Evolutionary conservation across 2,113 vertebrate genomes (phyloP).

Genomic region (Eira barbara): DNA sequence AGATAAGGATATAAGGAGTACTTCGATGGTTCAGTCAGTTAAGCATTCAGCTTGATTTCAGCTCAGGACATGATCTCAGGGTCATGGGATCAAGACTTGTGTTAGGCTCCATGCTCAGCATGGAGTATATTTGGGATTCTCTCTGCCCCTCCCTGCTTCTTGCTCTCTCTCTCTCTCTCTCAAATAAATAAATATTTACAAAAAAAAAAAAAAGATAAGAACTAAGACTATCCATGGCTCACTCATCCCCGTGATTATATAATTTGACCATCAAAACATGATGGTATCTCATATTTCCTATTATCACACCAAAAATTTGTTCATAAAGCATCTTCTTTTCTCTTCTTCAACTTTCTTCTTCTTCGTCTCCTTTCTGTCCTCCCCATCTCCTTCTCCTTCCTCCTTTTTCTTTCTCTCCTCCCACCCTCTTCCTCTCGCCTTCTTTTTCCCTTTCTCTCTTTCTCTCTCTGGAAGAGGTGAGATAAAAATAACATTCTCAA

Average conservation of each 20-base stretch:
- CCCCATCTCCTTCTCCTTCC: neutral
- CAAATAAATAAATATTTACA: neutral
- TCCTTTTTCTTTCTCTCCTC: neutral
- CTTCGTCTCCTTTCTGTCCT: neutral
- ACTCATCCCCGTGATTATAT: neutral
- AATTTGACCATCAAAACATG: neutral
- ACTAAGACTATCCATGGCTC: neutral
- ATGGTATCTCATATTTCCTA: neutral
- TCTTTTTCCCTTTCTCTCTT: neutral
- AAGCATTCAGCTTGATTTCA: neutral
- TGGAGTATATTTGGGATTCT: neutral
- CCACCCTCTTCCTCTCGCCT: neutral
- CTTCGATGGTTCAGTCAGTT: neutral
- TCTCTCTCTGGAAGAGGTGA: neutral
- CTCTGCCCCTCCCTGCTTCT: neutral
- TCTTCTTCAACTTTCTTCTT: neutral
- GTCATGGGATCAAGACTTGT: neutral
- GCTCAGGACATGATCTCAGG: neutral
- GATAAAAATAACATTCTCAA: neutral
- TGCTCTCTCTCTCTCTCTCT: neutral
- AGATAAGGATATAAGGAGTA: neutral
- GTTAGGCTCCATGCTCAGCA: neutral
- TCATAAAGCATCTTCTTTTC: neutral
- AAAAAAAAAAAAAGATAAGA: neutral
- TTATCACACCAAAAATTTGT: neutral